Percentiles rank a stretch among this genome's conserved stretches.
Evolutionary conservation across 1,140 invertebrate species (phyloP).

Genomic region (Xylocopa sonorina): DNA sequence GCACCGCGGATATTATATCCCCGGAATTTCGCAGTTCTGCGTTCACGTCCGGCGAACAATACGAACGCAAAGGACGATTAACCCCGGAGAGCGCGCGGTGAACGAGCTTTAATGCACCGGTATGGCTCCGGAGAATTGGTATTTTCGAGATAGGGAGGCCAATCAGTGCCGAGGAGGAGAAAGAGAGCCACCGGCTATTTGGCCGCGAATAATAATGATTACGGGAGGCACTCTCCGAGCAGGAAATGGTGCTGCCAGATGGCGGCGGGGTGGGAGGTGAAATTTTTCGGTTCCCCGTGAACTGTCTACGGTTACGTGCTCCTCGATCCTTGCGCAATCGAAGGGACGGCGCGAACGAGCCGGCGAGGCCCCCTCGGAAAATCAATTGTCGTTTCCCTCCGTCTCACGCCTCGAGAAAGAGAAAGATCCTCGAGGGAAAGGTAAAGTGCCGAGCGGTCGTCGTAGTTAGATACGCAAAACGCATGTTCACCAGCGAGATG

Average conservation of each 20-base stretch:
- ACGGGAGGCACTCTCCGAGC: slow-evolving; percentile 59
- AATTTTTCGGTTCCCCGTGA: slow-evolving; percentile 47
- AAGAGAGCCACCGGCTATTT: slow-evolving; percentile 59
- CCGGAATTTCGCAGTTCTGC: too few relatives aligned
- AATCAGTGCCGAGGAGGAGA: slow-evolving; percentile 51
- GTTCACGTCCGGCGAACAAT: slow-evolving; percentile 10
- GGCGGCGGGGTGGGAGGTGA: slow-evolving; percentile 49
- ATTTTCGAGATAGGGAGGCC: slow-evolving; percentile 55
- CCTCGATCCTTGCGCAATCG: slow-evolving; percentile 44
- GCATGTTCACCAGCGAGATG: slow-evolving; percentile 26
- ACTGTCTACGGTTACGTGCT: slow-evolving; percentile 2
- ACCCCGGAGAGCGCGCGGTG: slow-evolving; percentile 21
- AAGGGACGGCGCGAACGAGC: not conserved
- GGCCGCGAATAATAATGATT: slow-evolving; percentile 69
- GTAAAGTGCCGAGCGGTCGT: not conserved
- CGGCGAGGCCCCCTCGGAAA: not conserved
- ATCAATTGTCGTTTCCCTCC: not conserved
- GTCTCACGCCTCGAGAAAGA: too few relatives aligned
- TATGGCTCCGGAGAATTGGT: slow-evolving; percentile 38
- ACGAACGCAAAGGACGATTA: slow-evolving; percentile 22
- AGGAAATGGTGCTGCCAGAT: slow-evolving; percentile 69
- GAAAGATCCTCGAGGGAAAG: not conserved
- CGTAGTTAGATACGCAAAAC: not conserved
- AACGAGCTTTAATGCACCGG: slow-evolving; percentile 42
- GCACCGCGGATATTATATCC: too few relatives aligned